A percentile compares a stretch with the other conserved stretches of the same genome.
These are phyloP conservation scores for Paramuricea clavata DNA, from an alignment of 92 coral and sea anemone genomes.

Conservation along the genomic window DNA sequence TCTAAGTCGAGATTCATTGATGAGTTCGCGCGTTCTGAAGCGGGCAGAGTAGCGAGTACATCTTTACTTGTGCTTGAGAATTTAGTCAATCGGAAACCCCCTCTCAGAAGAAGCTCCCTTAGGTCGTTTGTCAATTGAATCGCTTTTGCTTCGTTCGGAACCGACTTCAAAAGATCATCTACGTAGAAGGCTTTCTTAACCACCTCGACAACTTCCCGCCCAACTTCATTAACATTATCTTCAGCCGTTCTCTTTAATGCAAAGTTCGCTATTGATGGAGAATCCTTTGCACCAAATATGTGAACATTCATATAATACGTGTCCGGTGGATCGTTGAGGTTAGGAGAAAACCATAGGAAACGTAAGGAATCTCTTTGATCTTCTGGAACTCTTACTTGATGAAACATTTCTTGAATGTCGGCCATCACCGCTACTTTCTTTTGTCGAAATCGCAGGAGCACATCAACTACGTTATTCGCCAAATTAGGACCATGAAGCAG, in stretches of 20 bases:
- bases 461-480: slow-evolving; percentile 3
- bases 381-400: background rate
- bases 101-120: background rate
- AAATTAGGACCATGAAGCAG: slow-evolving; percentile 14
- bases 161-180: slow-evolving; percentile 6
- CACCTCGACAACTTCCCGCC: background rate
- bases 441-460: slow-evolving; percentile 17
- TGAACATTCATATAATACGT: background rate
- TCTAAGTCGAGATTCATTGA: background rate
- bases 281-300: slow-evolving; percentile 2
- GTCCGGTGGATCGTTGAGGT: background rate
- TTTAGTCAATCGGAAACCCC: slow-evolving; percentile 13
- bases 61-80: background rate
- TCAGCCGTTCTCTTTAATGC: slow-evolving; percentile 4
- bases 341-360: background rate
- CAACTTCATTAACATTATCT: background rate
- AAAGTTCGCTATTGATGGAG: slow-evolving; percentile 12
- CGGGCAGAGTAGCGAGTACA: slow-evolving; percentile 54
- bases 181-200: slow-evolving; percentile 1
- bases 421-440: background rate
- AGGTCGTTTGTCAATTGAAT: background rate
- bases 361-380: background rate
- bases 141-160: background rate
- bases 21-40: slow-evolving; percentile 39
- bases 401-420: slow-evolving; percentile 16